phyloP scores from a whole-genome alignment of 2,113 vertebrate species.

The Pogona vitticeps region DNA sequence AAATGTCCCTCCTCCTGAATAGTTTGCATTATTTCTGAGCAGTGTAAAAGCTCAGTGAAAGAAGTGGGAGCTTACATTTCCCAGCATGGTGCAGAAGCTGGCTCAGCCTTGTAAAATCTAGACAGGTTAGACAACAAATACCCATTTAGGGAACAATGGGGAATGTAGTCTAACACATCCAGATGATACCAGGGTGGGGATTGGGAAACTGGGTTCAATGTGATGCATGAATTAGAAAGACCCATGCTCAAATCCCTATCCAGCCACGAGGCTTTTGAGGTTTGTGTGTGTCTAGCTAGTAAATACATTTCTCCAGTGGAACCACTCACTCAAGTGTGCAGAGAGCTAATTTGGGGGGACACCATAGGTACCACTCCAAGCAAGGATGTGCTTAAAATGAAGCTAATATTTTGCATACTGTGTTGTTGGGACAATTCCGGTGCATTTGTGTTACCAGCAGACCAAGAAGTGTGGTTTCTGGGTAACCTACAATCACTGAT shows the following conservation, averaged over 20 bases:
- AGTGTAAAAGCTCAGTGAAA: neutral
- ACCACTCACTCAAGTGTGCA: too few species aligned
- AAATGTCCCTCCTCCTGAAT: neutral
- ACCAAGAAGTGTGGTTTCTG: neutral
- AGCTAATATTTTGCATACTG: neutral
- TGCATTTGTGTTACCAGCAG: neutral
- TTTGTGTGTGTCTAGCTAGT: neutral
- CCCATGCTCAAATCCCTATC: neutral
- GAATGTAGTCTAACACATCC: too few species aligned
- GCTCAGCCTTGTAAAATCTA: too few species aligned
- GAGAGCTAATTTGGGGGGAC: too few species aligned
- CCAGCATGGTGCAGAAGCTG: neutral
- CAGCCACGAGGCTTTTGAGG: neutral
- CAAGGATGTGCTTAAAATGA: neutral
- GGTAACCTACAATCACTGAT: too few species aligned
- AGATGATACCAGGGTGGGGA: neutral
- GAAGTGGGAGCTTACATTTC: neutral
- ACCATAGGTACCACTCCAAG: neutral
- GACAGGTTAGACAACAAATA: too few species aligned
- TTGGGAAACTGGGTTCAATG: neutral
- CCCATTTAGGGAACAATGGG: too few species aligned
- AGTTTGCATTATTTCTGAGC: neutral
- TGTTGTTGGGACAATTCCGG: neutral
- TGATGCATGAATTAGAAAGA: neutral
- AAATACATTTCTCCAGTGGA: too few species aligned